Conservation (phyloP, 2,113 vertebrate genomes). For the Recurvirostra avosetta region DNA sequence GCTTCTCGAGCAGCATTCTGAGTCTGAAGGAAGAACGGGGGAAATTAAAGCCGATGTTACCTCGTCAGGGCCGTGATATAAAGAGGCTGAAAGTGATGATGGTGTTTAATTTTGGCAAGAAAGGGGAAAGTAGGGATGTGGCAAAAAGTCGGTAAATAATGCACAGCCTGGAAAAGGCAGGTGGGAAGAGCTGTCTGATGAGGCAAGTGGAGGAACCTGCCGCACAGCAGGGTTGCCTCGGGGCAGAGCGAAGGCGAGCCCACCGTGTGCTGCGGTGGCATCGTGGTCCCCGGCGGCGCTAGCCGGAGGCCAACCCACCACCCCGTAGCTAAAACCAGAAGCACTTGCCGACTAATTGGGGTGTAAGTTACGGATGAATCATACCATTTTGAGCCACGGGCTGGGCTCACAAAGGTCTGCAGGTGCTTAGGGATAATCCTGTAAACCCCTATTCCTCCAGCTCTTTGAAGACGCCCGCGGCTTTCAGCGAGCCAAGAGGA, state of each 20-base stretch:
- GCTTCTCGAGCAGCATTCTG: neutral
- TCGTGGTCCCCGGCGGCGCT: fast-evolving
- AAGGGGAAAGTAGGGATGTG: fast-evolving
- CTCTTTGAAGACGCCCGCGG: neutral
- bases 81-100: neutral
- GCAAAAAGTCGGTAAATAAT: neutral
- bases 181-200: fast-evolving
- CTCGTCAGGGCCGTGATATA: neutral
- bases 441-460: neutral
- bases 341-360: neutral
- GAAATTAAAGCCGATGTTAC: neutral
- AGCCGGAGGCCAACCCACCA: neutral
- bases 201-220: neutral
- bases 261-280: fast-evolving
- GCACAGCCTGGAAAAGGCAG: neutral
- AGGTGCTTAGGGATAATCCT: slow-evolving; percentile 59
- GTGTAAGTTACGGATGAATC: neutral
- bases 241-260: neutral
- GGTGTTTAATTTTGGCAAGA: neutral
- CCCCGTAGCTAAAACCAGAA: neutral
- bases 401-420: neutral
- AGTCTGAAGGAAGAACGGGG: neutral
- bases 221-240: fast-evolving
- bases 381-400: neutral
- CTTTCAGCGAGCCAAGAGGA: neutral